These are phyloP conservation scores for Polyommatus iphigenia DNA, from an alignment of 2,888 invertebrate genomes.

Conservation along the genomic window DNA sequence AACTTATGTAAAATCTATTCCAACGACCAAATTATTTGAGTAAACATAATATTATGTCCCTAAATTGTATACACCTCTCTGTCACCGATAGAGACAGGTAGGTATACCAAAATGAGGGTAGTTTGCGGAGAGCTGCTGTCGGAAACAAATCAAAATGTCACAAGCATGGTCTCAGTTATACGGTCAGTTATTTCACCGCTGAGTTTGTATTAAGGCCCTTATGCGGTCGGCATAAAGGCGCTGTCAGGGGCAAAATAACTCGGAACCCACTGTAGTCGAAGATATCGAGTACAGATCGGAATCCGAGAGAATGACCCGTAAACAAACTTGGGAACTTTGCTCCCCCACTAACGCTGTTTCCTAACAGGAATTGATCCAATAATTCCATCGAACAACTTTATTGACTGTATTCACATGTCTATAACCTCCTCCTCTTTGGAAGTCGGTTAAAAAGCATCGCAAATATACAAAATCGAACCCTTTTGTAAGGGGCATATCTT, in stretches of 20 bases:
- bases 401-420: constrained; percentile 1
- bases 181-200: background rate
- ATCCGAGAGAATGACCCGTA: constrained; percentile 51
- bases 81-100: constrained; percentile 14
- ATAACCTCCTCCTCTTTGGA: too few species aligned
- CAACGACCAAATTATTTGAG: background rate
- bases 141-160: constrained; percentile 38
- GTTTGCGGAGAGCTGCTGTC: constrained; percentile 7
- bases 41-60: background rate
- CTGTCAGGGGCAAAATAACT: constrained; percentile 7
- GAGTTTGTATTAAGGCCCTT: background rate
- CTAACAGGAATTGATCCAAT: constrained; percentile 37
- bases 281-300: constrained; percentile 38
- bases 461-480: background rate
- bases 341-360: constrained; percentile 49
- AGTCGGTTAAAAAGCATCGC: too few species aligned
- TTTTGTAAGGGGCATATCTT: background rate
- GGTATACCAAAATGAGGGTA: constrained; percentile 2
- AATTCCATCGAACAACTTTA: constrained; percentile 20
- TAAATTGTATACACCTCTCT: background rate
- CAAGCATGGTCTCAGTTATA: constrained; percentile 26
- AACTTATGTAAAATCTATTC: background rate
- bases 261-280: constrained; percentile 35
- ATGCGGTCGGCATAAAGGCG: background rate
- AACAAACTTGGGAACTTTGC: constrained; percentile 55